Evolutionary conservation across 2,888 invertebrate species (phyloP), one percentile per base, ranked within the genome.

Genomic region (Holacanthella duospinosa): DNA sequence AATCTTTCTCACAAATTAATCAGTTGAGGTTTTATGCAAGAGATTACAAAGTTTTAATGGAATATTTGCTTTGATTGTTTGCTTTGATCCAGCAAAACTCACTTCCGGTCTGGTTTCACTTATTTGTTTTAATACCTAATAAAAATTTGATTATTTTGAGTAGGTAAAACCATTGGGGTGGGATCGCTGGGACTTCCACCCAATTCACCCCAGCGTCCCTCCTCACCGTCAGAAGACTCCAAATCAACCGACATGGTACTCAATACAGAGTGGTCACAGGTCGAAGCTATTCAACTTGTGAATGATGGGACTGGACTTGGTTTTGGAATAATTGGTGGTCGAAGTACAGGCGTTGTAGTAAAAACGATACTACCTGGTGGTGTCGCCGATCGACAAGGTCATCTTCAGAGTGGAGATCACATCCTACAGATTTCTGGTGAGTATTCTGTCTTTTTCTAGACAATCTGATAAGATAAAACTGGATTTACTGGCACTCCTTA

Each of bases 271-370:
- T 97, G 95, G 95, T 94, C 94, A 75, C 96, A 97, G 84, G 93
- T 99, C 74, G 96, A 99, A 82, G 91, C 95, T 65, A 93, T 99
- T 74, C 95, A 97, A 77, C 82, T 99, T 69, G 87, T 94, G 55
- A 97, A 97, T 79, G 97, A 97, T 83, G 96, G 95, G 66, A 91
- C 93, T 65, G 96, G 96, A 29, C 84, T 99, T 72, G 99, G 99
- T 44, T 99, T 99, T 80, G 99, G 97, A 74, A 99, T 99, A 75
- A 95, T 99, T 75, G 97, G 97, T 27, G 92, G 91, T 58, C 85
- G 95, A 73, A 93, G 93, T 71, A 95, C 96, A 71, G 97, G 99
- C 4, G 97, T 99, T n/a, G 96, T 99, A 68, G 96, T 99, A 19
- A 99, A 99, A 79, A 97, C 97, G 21, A 96, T 99, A 72, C 81